Evolutionary conservation across 2,797 vertebrate genomes (phyloP), one percentile per base, ranked within the genome.

Genomic region (Naso thynnoides): DNA sequence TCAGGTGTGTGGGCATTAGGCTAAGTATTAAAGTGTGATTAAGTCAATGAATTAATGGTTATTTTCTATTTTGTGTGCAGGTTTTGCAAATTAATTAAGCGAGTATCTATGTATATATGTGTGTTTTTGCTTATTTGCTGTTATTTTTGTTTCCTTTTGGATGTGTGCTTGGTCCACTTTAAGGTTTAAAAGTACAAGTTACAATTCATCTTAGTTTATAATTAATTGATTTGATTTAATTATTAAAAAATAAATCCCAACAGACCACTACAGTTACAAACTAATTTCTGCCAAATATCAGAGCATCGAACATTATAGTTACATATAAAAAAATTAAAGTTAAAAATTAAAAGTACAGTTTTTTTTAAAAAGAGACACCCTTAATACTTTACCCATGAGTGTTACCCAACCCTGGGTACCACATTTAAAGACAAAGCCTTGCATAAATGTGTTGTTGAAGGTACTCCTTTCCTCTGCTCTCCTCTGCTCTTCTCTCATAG

Each of bases 401-500:
- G n/a, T 36, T 36, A 36, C 33, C 33, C 9, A 36, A 36, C 33
- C 33, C 33, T 11, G 4, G 8, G 33, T 85, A 84, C 83, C 70
- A 41, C 54, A 68, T 78, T 82, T 36, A 71, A 86, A 86, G 86
- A 83, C 76, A 82, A 78, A 76, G 73, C 70, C 70, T 23, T 76
- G 39, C 59, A 80, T 70, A 73, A 66, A 73, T 79, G 75, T 65
- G 57, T 52, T 63, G 31, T 58, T 57, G 62, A 79, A 66, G 79
- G n/a, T n/a, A 84, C 54, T 49, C 50, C 58, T 55, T 64, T 45
- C 33, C 18, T 68, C 41, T 57, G 55, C 27, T 53, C 62, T 78
- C 70, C 61, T 72, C 56, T 78, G 49, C 55, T 80, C 73, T 81
- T 73, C 76, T 88, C 79, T 41, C 81, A 88, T 81, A 81, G 90